Conservation (phyloP, 2,797 vertebrate genomes). For the Xenopus petersii region DNA sequence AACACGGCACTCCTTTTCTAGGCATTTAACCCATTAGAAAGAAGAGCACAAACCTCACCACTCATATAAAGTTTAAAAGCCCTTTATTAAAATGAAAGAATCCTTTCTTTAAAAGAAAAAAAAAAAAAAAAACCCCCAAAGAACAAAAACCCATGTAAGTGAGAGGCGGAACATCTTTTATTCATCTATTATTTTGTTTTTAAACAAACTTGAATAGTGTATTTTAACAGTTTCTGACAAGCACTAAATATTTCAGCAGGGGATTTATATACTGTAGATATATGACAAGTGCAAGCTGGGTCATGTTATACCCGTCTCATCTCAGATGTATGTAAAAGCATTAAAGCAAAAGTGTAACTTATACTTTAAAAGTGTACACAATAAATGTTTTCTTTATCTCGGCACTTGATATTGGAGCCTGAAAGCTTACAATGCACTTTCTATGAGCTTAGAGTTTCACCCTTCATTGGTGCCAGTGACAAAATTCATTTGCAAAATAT, state of each 20-base stretch:
- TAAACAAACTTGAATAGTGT: constrained; percentile 3
- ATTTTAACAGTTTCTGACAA: constrained; percentile 18
- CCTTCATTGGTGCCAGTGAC: constrained; percentile 55
- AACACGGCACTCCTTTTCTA: no score
- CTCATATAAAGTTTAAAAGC: no score
- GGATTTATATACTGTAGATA: constrained; percentile 10
- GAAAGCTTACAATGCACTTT: constrained; percentile 50
- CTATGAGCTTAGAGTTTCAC: constrained; percentile 47
- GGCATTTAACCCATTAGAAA: no score
- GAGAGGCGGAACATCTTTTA: not conserved
- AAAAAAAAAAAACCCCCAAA: no score
- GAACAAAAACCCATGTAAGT: no score
- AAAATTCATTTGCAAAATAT: constrained; percentile 62
- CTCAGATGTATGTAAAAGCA: constrained; percentile 42
- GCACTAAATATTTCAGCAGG: constrained; percentile 32
- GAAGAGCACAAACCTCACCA: no score
- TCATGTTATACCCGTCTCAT: constrained; percentile 33
- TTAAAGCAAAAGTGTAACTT: constrained; percentile 44
- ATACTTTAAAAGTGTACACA: constrained; percentile 25
- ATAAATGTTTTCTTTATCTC: constrained; percentile 51
- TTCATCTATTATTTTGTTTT: not conserved
- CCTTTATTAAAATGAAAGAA: no score
- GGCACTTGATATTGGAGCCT: constrained; percentile 49
- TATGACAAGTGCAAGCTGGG: constrained; percentile 4
- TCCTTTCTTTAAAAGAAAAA: no score